phyloP scores from a whole-genome alignment of 53 echinoderm and acorn worm species.

The Temnopleurus reevesii region DNA sequence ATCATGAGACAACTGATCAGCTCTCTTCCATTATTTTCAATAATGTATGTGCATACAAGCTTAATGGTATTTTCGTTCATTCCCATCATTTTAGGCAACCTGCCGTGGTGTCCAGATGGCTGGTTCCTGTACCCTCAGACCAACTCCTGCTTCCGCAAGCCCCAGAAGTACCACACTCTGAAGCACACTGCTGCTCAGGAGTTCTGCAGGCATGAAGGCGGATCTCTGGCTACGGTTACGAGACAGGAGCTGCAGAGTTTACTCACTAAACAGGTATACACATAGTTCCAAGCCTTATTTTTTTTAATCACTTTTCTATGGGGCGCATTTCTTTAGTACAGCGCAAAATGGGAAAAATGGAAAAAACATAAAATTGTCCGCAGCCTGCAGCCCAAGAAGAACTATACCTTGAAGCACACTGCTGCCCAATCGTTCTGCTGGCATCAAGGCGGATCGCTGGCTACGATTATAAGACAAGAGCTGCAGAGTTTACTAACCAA shows the following conservation, averaged over 20 bases:
- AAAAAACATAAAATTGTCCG: no score
- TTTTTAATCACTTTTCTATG: no score
- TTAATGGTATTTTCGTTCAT: no score
- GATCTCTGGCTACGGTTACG: constrained; percentile 62
- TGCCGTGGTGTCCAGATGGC: constrained; percentile 41
- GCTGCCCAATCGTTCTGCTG: constrained; percentile 59
- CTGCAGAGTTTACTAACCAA: constrained; percentile 15
- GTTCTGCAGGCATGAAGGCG: constrained; percentile 59
- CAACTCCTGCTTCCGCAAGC: constrained; percentile 48
- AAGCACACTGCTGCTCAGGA: constrained; percentile 60
- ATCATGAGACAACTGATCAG: no score
- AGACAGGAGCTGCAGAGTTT: constrained; percentile 21
- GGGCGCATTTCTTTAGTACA: no score
- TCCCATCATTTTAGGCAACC: neutral
- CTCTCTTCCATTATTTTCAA: no score
- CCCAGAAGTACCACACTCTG: constrained; percentile 32
- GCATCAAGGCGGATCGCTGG: constrained; percentile 49
- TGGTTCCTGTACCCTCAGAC: constrained; percentile 34
- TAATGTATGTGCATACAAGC: no score
- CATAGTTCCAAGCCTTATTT: no score
- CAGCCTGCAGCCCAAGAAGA: constrained; percentile 40
- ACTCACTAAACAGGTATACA: constrained; percentile 38
- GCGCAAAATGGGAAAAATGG: no score
- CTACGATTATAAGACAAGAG: constrained; percentile 36
- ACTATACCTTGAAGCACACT: constrained; percentile 29